These are phyloP conservation scores for Branchipolynoe longqiensis DNA, from an alignment of 2,888 invertebrate species.

Conservation along the genomic window DNA sequence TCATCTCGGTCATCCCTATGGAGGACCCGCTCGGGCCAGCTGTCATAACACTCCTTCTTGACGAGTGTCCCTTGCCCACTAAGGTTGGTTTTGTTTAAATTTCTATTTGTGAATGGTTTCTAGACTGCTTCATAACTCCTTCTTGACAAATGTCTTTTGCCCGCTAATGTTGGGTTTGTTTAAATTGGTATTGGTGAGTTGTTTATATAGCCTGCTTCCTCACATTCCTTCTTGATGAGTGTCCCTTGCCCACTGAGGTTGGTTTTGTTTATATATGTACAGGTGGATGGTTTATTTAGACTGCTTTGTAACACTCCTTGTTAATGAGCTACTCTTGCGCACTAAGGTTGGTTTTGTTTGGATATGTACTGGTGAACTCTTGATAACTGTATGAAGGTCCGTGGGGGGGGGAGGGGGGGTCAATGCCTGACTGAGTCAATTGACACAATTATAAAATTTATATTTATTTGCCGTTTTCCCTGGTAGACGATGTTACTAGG, in stretches of 20 bases:
- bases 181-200: not conserved
- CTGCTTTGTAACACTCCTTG: not conserved
- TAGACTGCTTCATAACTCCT: not conserved
- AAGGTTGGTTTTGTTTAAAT: conserved; percentile 84
- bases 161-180: not conserved
- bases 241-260: conserved; percentile 93
- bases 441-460: too few relatives aligned
- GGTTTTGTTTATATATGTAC: not conserved
- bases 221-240: conserved; percentile 93
- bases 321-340: not conserved
- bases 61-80: conserved; percentile 95
- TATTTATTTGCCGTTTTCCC: too few relatives aligned
- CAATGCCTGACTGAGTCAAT: not conserved
- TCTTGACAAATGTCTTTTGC: not conserved
- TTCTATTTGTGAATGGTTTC: not conserved
- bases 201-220: too few relatives aligned
- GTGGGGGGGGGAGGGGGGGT: not conserved
- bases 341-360: not conserved
- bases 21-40: conserved; percentile 93
- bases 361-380: not conserved
- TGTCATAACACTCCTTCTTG: conserved; percentile 92
- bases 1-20: conserved; percentile 90
- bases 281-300: not conserved
- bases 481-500: too few relatives aligned
- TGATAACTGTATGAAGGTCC: too few relatives aligned